These are phyloP conservation scores for Trematomus bernacchii DNA, from an alignment of 2,797 vertebrate genomes.

Conservation along the genomic window DNA sequence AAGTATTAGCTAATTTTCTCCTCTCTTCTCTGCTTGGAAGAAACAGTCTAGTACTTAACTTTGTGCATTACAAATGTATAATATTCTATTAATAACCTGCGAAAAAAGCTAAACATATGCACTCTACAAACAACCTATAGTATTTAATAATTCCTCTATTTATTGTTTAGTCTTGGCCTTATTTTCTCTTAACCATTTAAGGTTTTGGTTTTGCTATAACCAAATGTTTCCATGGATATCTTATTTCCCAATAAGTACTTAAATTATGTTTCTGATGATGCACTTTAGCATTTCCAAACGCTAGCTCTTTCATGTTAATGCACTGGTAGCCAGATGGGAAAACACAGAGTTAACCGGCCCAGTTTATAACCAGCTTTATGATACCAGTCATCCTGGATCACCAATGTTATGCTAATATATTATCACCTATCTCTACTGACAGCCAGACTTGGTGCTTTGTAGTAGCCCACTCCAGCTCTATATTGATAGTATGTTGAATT, in stretches of 20 bases:
- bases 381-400: background rate
- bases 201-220: background rate
- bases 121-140: background rate
- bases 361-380: background rate
- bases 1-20: background rate
- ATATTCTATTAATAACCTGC: background rate
- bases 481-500: background rate
- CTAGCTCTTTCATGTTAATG: background rate
- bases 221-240: background rate
- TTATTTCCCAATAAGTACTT: background rate
- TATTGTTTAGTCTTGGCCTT: background rate
- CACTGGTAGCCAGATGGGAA: background rate
- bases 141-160: background rate
- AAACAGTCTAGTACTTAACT: background rate
- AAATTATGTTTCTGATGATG: background rate
- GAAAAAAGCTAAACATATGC: background rate
- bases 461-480: background rate
- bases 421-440: background rate
- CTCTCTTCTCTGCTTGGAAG: background rate
- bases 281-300: background rate
- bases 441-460: background rate
- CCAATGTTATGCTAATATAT: background rate
- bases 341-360: background rate
- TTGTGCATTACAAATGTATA: constrained; percentile 2
- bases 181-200: background rate